Evolutionary conservation across 2,888 invertebrate genomes (phyloP).

Genomic region (Chalcosyrphus nemorum): DNA sequence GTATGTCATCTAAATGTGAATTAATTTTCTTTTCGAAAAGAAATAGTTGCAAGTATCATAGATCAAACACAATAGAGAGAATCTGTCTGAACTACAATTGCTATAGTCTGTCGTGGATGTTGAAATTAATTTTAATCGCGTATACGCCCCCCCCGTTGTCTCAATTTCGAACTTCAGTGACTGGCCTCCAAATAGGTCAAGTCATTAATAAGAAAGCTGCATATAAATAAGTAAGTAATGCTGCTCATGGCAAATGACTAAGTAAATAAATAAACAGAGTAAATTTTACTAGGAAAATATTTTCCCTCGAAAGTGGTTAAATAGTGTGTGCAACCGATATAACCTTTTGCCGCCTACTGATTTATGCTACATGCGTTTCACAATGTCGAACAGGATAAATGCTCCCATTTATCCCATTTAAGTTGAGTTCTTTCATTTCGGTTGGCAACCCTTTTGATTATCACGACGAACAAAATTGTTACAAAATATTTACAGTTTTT

Average conservation of each 20-base stretch:
- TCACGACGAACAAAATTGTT: not conserved
- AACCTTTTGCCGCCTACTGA: not conserved
- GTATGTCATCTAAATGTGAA: not conserved
- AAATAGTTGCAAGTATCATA: not conserved
- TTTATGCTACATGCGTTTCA: constrained; percentile 24
- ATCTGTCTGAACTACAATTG: not conserved
- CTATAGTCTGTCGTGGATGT: not conserved
- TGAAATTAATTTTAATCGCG: constrained; percentile 11
- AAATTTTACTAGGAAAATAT: constrained; percentile 10
- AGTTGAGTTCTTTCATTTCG: not conserved
- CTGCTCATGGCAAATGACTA: not conserved
- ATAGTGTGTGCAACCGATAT: constrained; percentile 25
- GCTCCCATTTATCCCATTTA: constrained; percentile 25
- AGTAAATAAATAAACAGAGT: constrained; percentile 21
- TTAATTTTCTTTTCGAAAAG: not conserved
- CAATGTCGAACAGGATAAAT: constrained; percentile 14
- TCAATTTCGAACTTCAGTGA: not conserved
- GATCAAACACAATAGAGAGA: not conserved
- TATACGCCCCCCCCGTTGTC: constrained; percentile 23
- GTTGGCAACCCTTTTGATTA: not conserved
- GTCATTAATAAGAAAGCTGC: constrained; percentile 23
- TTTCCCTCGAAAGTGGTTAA: not conserved
- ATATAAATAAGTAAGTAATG: constrained; percentile 11
- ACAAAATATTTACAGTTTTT: not conserved
- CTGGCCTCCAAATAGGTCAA: not conserved